These are phyloP conservation scores for Macrobrachium nipponense DNA, from an alignment of 1,140 invertebrate species.

Conservation along the genomic window DNA sequence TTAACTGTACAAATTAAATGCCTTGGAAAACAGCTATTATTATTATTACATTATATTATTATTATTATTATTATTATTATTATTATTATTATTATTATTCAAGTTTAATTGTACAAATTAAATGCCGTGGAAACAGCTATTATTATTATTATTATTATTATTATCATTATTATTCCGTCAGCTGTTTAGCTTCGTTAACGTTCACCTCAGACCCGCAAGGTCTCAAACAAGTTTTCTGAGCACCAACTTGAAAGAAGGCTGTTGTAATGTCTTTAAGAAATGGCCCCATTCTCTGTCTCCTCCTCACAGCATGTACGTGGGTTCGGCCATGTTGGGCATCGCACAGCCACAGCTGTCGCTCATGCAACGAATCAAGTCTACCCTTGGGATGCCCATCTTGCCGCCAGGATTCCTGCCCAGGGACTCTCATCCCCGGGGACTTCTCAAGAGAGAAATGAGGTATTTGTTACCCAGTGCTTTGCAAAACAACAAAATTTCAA, in stretches of 20 bases:
- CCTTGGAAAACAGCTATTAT: too few relatives aligned
- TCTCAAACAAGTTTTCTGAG: not conserved
- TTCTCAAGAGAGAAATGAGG: slow-evolving; percentile 45
- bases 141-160: too few relatives aligned
- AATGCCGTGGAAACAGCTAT: too few relatives aligned
- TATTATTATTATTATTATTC: too few relatives aligned
- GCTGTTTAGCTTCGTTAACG: too few relatives aligned
- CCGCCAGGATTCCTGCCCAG: slow-evolving; percentile 23
- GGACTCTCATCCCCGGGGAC: slow-evolving; percentile 8
- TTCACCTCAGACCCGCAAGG: too few relatives aligned
- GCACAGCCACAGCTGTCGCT: slow-evolving; percentile 32
- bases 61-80: too few relatives aligned
- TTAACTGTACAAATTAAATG: too few relatives aligned
- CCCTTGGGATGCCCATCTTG: slow-evolving; percentile 31
- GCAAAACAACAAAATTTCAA: not conserved
- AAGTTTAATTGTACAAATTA: too few relatives aligned
- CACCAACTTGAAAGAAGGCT: not conserved
- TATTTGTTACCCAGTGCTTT: not conserved
- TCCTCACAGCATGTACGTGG: slow-evolving; percentile 41
- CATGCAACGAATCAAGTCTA: slow-evolving; percentile 38
- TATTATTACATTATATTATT: too few relatives aligned
- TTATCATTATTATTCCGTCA: too few relatives aligned
- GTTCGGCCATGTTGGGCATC: slow-evolving; percentile 41
- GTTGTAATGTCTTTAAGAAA: not conserved
- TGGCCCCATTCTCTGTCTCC: not conserved